Evolutionary conservation across 2,797 vertebrate genomes (phyloP), one percentile per base, ranked within the genome.

Genomic region (Anas georgica): DNA sequence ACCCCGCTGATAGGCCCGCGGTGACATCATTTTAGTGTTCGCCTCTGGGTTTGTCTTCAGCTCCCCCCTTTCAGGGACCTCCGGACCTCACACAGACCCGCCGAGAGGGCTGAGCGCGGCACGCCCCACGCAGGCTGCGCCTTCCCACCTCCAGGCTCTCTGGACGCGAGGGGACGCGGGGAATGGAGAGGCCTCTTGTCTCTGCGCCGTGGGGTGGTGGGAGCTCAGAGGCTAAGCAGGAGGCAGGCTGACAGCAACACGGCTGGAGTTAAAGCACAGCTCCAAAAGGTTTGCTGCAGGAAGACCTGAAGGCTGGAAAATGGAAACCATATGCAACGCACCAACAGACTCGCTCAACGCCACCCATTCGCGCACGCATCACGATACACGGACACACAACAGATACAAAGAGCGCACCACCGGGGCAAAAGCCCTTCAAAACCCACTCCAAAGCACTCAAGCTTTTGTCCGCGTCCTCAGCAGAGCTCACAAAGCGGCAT

Each of bases 21-120:
- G 96, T 98, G 98, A 99, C 98, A 98, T 98, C 98, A 98, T 96
- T 96, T 97, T 81, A 97, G 96, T 97, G 97, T 97, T 97, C 96
- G 94, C 97, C 97, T 97, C 93, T 81, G 29, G 93, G 96, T 96
- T 94, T 97, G 96, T 90, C 77, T 97, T 97, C 86, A 93, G 92
- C 88, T 94, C 93, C 91, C 91, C 98, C 97, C 98, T 98, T 97
- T 78, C 92, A 66, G 97, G 97, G 98, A 98, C 97, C 97, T 97
- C 95, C 88, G 87, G 95, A 96, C 95, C 97, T 97, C 97, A 96
- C 96, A 96, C 96, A 95, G 97, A 96, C 96, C 96, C 25, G 54
- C 55, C 79, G 83, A 94, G 94, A 93, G 93, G 89, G 94, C 80
- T 62, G 73, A 87, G 83, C 50, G 94, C 96, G 62, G 82, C 84